Evolutionary conservation across 2,888 invertebrate species (phyloP), one percentile per base, ranked within the genome.

Genomic region (Trissolcus japonicus): DNA sequence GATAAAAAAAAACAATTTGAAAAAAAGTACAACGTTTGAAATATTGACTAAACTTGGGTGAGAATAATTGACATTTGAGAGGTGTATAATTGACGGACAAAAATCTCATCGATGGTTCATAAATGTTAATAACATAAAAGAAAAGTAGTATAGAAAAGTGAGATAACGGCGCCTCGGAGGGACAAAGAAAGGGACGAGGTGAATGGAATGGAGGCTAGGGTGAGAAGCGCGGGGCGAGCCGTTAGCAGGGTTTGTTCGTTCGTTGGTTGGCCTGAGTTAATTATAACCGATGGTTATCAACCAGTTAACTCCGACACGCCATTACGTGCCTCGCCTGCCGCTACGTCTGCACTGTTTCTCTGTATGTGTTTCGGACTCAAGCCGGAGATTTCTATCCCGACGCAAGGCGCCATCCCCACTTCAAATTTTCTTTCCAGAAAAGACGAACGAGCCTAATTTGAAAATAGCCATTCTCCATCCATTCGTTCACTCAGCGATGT

Each of bases 241-340:
- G 84, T 83, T 83, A 82, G 82, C 85, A 82, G 86, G 85, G 86
- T 85, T 85, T 86, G 86, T 86, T 88, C 85, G 87, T 87, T 87
- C 87, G 84, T 87, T 83, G 87, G 86, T 87, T 87, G 86, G 85
- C 84, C 86, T 85, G 86, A 88, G 89, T 89, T 88, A 89, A 89
- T 89, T 89, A 88, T 89, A 89, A 88, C 87, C 87, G 89, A 88
- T 88, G 88, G 86, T 88, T 89, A 89, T 88, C 89, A 89, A 86
- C 88, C 86, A 85, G 88, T 88, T 88, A 88, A 88, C 88, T 89
- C 87, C 86, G 87, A 88, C 88, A 88, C 87, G 88, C 88, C 87
- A 88, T 89, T 88, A 88, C 87, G 87, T 87, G 86, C 88, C 87
- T 86, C 86, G 85, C 83, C 86, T 87, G 83, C 80, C 82, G 65